Percentiles rank a stretch among this genome's conserved stretches.
These are phyloP conservation scores for Trachemys scripta DNA, from an alignment of 2,113 vertebrate genomes.

Conservation along the genomic window DNA sequence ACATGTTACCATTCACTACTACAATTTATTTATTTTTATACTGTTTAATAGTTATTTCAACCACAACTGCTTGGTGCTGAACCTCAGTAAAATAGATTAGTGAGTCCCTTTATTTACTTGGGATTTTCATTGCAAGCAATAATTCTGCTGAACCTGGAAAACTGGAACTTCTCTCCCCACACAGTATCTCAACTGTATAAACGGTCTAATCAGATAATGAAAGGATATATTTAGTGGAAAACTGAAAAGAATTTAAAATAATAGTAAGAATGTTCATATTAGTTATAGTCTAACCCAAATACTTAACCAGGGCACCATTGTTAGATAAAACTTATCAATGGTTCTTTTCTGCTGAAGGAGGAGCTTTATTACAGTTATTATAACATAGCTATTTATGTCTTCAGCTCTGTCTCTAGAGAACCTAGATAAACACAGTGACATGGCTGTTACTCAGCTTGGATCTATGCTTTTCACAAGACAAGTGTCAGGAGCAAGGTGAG, in stretches of 20 bases:
- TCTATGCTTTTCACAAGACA: conserved; percentile 99
- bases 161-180: neutral
- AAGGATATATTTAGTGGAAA: neutral
- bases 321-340: neutral
- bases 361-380: neutral
- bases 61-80: neutral
- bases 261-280: neutral
- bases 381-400: conserved; percentile 37
- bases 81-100: neutral
- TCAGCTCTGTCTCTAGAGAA: conserved; percentile 91
- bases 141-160: neutral
- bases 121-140: neutral
- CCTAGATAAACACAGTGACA: conserved; percentile 79
- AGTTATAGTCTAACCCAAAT: neutral
- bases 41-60: neutral
- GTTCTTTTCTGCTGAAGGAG: neutral
- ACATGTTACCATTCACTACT: neutral
- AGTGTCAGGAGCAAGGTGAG: conserved; percentile 97
- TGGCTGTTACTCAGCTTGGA: conserved; percentile 91
- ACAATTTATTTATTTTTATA: neutral
- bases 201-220: neutral
- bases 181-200: neutral
- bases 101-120: neutral
- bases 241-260: neutral
- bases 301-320: neutral